phyloP scores from a whole-genome alignment of 2,888 invertebrate species.

The Bellardia bayeri region DNA sequence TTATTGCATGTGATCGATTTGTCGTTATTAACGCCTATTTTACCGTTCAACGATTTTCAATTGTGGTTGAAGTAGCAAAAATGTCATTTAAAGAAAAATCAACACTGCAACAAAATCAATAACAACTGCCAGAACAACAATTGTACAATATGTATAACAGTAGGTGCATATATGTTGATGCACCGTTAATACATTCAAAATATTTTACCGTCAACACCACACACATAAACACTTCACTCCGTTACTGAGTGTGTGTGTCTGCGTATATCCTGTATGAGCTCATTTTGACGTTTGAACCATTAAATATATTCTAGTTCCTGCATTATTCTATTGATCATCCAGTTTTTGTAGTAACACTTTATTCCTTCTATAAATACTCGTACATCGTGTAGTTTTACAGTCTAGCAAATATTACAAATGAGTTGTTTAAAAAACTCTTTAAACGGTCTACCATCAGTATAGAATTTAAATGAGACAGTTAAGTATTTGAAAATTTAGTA shows the following conservation, averaged over 20 bases:
- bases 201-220: not conserved
- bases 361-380: too few relatives aligned
- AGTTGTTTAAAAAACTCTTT: too few relatives aligned
- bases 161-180: not conserved
- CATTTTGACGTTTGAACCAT: not conserved
- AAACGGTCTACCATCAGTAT: too few relatives aligned
- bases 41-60: slow-evolving; percentile 63
- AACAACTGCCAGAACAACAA: not conserved
- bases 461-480: too few relatives aligned
- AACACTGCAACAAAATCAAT: not conserved
- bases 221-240: not conserved
- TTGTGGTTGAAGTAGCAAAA: slow-evolving; percentile 55
- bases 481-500: too few relatives aligned
- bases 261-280: not conserved
- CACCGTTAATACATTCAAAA: not conserved
- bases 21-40: slow-evolving; percentile 71
- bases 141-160: not conserved
- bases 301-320: not conserved
- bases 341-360: not conserved
- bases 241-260: not conserved
- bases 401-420: too few relatives aligned
- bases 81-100: slow-evolving; percentile 39
- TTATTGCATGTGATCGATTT: slow-evolving; percentile 70
- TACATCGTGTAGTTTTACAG: not conserved
- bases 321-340: not conserved